Base-by-base conservation (phyloP, 2,888 invertebrate species). In the Acrocyrtus sp. region DNA sequence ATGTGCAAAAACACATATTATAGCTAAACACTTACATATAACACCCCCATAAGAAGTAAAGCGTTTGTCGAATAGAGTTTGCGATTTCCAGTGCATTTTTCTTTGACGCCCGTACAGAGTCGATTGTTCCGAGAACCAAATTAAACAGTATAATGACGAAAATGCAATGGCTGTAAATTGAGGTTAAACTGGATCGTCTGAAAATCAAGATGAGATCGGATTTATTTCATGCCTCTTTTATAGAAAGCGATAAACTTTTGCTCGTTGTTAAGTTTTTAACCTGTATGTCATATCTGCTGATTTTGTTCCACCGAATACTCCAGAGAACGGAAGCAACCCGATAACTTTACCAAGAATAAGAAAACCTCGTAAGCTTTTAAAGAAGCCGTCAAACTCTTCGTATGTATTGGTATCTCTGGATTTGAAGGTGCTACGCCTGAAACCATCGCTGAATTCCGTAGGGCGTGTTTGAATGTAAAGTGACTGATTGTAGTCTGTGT, bases 271-370 rank as follows among this genome's bases (percentile, higher is more conserved):
- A n/a, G n/a, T n/a, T n/a, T n/a, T n/a, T n/a, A n/a, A n/a, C n/a
- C n/a, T n/a, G n/a, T n/a, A n/a, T n/a, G n/a, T n/a, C n/a, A n/a
- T n/a, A n/a, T n/a, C n/a, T n/a, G n/a, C n/a, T n/a, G n/a, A n/a
- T n/a, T n/a, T n/a, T n/a, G n/a, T n/a, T n/a, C n/a, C n/a, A 34
- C 12, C 6, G 54, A 73, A 80, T 24, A 80, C 61, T 1, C 78
- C 78, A 2, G 68, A 65, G 22, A 76, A 41, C 3, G 80, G 78
- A 6, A 80, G 61, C 2, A 80, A 51, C 4, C 80, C 78, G 26
- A 76, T 60, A 56, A 78, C 12, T 12, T 72, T 51, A 3, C 80
- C 80, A 50, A 77, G 75, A 41, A 75, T 75, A 0, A 80, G 56
- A 22, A 78, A 70, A 17, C 57, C 61, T 19, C 67, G 41, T 1